Evolutionary conservation across 2,113 vertebrate genomes (phyloP).

Genomic region (Pelobates fuscus): DNA sequence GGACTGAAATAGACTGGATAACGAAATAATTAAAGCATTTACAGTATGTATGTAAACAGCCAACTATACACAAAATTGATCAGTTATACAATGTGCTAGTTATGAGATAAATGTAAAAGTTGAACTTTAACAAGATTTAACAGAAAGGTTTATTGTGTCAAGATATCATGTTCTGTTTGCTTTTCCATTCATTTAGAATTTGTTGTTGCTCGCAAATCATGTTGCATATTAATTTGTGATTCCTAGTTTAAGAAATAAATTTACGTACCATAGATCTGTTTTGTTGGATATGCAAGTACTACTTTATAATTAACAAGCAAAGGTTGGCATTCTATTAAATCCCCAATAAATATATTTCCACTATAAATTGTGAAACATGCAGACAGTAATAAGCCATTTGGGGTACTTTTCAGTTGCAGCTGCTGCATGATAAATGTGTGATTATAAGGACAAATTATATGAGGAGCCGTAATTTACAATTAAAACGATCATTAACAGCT

Average conservation of each 20-base stretch:
- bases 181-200: not conserved
- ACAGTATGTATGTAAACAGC: too few species aligned
- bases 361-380: slow-evolving; percentile 57
- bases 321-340: slow-evolving; percentile 13
- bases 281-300: not conserved
- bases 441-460: slow-evolving; percentile 90
- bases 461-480: slow-evolving; percentile 82
- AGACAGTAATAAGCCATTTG: slow-evolving; percentile 69
- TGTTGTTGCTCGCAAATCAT: too few species aligned
- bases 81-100: too few species aligned
- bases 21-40: too few species aligned
- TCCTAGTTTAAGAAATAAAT: not conserved
- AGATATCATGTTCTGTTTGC: too few species aligned
- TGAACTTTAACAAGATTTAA: too few species aligned
- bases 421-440: slow-evolving; percentile 80
- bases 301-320: too few species aligned
- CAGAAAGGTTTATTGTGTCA: too few species aligned
- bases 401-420: slow-evolving; percentile 67
- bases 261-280: not conserved
- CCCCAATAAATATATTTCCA: slow-evolving; percentile 25
- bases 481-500: slow-evolving; percentile 84
- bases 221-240: not conserved
- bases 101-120: too few species aligned
- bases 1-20: too few species aligned
- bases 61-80: too few species aligned